Percentiles rank a stretch among this genome's conserved stretches.
Conservation (phyloP, 1,140 invertebrate species). For the Anoplophora glabripennis region DNA sequence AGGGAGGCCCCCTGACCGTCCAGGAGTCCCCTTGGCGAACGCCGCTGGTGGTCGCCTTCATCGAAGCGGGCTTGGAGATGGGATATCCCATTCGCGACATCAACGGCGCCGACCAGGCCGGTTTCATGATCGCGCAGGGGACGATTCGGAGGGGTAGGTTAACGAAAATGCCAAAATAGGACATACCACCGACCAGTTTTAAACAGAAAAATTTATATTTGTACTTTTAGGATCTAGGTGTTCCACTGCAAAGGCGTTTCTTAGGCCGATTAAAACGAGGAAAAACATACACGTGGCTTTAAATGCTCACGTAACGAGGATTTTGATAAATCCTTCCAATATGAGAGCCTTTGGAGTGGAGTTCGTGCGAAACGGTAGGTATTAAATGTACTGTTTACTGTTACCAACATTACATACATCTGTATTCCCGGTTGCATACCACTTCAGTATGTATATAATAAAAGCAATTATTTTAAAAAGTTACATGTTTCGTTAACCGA, state of each 20-base stretch:
- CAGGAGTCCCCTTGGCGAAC: conserved; percentile 83
- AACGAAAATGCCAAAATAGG: not conserved
- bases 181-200: not conserved
- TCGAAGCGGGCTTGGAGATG: conserved; percentile 81
- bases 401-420: not conserved
- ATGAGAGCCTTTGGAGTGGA: conserved; percentile 74
- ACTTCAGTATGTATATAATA: too few species aligned
- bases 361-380: conserved; percentile 67
- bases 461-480: too few species aligned
- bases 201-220: conserved; percentile 39
- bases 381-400: conserved; percentile 31
- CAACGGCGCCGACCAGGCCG: conserved; percentile 77
- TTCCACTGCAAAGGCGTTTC: conserved; percentile 86
- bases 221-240: conserved; percentile 64
- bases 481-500: too few species aligned
- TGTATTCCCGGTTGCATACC: not conserved
- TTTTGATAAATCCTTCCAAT: conserved; percentile 68
- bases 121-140: conserved; percentile 87
- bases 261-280: conserved; percentile 72
- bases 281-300: conserved; percentile 77
- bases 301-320: conserved; percentile 70
- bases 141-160: conserved; percentile 61
- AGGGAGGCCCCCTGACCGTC: conserved; percentile 75
- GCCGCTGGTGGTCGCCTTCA: conserved; percentile 74
- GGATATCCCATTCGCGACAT: conserved; percentile 85